Percentiles rank a stretch among this genome's conserved stretches.
Conservation (phyloP, 1,140 invertebrate species). For the Bombus waltoni region DNA sequence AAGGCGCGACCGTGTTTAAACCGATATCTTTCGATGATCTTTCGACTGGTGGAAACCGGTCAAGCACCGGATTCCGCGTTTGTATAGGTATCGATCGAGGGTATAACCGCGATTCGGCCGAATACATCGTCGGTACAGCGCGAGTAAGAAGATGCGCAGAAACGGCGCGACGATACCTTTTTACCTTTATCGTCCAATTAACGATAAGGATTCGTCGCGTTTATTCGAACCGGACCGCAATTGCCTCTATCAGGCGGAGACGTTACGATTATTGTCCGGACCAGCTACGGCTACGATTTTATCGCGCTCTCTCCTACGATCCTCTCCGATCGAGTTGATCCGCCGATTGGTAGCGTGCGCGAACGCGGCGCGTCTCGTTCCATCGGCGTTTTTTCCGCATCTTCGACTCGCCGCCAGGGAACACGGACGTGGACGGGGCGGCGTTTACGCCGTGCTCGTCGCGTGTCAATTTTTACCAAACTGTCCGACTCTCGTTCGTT, state of each 20-base stretch:
- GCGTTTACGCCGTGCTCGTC: constrained; percentile 1
- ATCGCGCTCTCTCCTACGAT: constrained; percentile 37
- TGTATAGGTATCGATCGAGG: constrained; percentile 30
- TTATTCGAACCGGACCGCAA: constrained; percentile 52
- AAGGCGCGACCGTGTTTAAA: neutral
- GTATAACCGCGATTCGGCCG: constrained; percentile 41
- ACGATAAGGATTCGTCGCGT: constrained; percentile 70
- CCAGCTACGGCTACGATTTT: constrained; percentile 60
- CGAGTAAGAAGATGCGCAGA: constrained; percentile 60
- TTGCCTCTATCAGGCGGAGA: constrained; percentile 49
- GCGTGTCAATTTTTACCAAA: constrained; percentile 64
- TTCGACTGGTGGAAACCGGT: constrained; percentile 69
- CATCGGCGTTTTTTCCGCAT: neutral
- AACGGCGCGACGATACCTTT: constrained; percentile 51
- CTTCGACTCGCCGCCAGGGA: neutral
- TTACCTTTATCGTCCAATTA: constrained; percentile 73
- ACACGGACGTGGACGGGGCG: neutral
- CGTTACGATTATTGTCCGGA: constrained; percentile 67
- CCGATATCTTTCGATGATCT: constrained; percentile 31
- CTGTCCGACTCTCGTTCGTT: neutral
- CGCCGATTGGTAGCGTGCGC: neutral
- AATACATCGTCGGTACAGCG: constrained; percentile 71
- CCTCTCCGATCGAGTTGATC: neutral
- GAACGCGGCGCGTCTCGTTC: neutral
- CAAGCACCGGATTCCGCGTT: constrained; percentile 68